A percentile compares a stretch with the other conserved stretches of the same genome.
Conservation (phyloP, 1,140 invertebrate species). For the Micrasema longulum region DNA sequence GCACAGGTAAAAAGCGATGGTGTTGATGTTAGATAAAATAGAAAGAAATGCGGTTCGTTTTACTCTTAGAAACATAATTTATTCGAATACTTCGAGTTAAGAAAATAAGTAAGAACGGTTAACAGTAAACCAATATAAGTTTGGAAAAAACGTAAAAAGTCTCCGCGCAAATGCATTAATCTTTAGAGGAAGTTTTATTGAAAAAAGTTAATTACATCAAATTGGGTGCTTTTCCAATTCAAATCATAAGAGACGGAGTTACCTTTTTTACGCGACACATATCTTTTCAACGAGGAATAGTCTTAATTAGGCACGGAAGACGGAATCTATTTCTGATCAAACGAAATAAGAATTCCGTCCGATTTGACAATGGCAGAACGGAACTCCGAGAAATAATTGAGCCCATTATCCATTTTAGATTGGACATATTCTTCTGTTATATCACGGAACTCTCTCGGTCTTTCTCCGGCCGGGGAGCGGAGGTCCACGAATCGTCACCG, state of each 20-base stretch:
- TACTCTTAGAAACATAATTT: too few relatives aligned
- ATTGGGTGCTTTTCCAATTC: conserved; percentile 1
- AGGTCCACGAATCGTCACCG: neutral
- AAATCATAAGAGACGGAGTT: neutral
- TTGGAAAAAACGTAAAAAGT: too few relatives aligned
- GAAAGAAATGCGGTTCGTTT: too few relatives aligned
- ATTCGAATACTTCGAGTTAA: too few relatives aligned
- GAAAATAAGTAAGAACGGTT: too few relatives aligned
- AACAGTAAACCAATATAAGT: too few relatives aligned
- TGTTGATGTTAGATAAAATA: too few relatives aligned
- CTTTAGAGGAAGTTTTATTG: too few relatives aligned
- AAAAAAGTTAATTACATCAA: too few relatives aligned
- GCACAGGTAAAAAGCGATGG: too few relatives aligned
- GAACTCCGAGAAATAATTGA: conserved; percentile 13
- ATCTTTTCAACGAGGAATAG: conserved; percentile 3
- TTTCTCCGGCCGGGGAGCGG: neutral
- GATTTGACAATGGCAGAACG: neutral
- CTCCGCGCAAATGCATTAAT: too few relatives aligned
- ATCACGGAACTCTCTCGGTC: too few relatives aligned
- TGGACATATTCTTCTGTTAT: conserved; percentile 16
- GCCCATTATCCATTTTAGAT: conserved; percentile 20
- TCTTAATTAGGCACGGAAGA: conserved; percentile 7
- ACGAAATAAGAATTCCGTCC: conserved; percentile 21
- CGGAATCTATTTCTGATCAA: conserved; percentile 25
- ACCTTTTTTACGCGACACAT: conserved; percentile 10